A percentile compares a stretch with the other conserved stretches of the same genome.
Evolutionary conservation across 2,113 vertebrate genomes (phyloP).

Genomic region (Sceloporus tristichus): DNA sequence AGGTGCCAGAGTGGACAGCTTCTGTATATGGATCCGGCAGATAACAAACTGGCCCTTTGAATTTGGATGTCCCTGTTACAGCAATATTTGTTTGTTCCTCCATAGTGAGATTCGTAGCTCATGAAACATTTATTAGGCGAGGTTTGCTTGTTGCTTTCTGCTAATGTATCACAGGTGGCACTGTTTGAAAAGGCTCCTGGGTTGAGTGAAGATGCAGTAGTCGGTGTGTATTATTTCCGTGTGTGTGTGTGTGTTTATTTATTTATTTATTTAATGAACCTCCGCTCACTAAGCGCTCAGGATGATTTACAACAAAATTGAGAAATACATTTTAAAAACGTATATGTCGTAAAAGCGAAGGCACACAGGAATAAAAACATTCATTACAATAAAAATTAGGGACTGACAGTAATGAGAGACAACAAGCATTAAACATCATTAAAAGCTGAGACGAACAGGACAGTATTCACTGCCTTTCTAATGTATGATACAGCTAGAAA

Average conservation of each 20-base stretch:
- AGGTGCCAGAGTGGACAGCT: no score
- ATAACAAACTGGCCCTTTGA: no score
- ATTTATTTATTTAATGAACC: background rate
- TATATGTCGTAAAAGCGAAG: background rate
- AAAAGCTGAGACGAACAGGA: background rate
- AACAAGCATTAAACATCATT: background rate
- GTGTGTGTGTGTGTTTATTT: no score
- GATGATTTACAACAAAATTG: background rate
- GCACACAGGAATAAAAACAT: background rate
- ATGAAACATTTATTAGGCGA: background rate
- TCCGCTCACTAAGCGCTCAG: background rate
- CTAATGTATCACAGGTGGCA: no score
- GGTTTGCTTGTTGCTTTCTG: no score
- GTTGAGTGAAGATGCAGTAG: no score
- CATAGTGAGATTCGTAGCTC: background rate
- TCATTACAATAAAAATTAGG: background rate
- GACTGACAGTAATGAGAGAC: conserved; percentile 3
- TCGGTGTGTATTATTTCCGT: no score
- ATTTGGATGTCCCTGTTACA: no score
- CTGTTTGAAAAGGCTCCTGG: no score
- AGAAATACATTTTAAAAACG: background rate
- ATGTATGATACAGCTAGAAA: background rate
- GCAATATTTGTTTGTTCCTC: background rate
- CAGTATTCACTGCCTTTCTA: background rate
- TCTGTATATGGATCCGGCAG: no score